Conservation (phyloP, 2,797 vertebrate genomes). For the Takifugu ocellatus region DNA sequence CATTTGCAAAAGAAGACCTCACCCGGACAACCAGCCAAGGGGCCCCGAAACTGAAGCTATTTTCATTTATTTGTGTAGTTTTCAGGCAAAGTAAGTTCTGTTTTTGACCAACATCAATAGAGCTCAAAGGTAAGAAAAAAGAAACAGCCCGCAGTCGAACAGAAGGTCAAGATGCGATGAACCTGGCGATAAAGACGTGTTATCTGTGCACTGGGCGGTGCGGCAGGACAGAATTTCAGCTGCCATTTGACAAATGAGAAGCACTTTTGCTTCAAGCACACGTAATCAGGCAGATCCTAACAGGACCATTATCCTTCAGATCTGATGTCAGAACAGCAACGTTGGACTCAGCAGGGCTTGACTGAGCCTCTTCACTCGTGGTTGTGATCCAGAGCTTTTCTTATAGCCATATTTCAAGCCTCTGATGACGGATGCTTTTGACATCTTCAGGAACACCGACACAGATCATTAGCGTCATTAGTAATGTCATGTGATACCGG, state of each 20-base stretch:
- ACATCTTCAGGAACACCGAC: slow-evolving; percentile 22
- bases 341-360: not conserved
- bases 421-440: slow-evolving; percentile 40
- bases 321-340: not conserved
- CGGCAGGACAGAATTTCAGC: not conserved
- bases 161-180: not conserved
- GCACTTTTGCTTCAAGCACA: not conserved
- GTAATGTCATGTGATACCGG: slow-evolving; percentile 27
- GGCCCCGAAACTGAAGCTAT: no score
- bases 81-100: no score
- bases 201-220: not conserved
- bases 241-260: not conserved
- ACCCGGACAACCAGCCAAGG: no score
- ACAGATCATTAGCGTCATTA: slow-evolving; percentile 60
- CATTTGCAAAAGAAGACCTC: no score
- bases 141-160: not conserved
- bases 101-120: not conserved
- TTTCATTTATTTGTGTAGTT: no score
- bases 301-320: not conserved
- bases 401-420: slow-evolving; percentile 10
- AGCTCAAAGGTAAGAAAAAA: not conserved
- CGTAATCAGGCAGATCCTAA: not conserved
- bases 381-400: no score
- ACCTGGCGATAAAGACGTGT: not conserved
- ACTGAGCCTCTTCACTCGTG: not conserved